Base-by-base conservation (phyloP, 2,797 vertebrate species). In the Enteromius argenteus region DNA sequence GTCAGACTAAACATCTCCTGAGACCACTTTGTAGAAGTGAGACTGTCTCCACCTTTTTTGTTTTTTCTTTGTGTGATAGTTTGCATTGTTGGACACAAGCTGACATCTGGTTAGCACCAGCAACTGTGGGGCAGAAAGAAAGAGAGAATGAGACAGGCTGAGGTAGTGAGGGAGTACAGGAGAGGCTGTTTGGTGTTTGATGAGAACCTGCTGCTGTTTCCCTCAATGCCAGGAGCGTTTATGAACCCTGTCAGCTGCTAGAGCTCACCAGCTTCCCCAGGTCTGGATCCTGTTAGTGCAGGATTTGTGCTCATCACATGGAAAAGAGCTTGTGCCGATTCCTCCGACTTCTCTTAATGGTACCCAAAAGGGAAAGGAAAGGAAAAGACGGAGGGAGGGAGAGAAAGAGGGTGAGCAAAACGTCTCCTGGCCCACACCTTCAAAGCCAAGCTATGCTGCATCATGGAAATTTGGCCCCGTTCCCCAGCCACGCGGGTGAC, bases 391-490 rank as follows among this genome's bases (percentile, higher is more conserved):
- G 68, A 83, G 74, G 75, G 69, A 82, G 74, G 67, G 75, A 84
- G 44, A 67, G 68, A 84, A 76, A 56, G 56, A 58, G 51, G 62
- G 72, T 78, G 82, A 87, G 84, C 32, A 35, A 73, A 87, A 84
- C 30, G 72, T 87, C 91, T 93, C 87, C 92, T 95, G 95, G 95
- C 94, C 51, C 19, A 90, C 91, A 89, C 92, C 92, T 95, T 96
- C 93, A 92, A 95, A 95, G 92, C 90, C 86, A 91, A 91, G 89
- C 89, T 73, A 93, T 89, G 93, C 93, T 94, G 93, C 96, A 97
- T 99, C 96, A 97, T 98, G 97, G 97, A 98, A 98, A 97, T 95
- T 96, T 97, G 97, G 96, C 95, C 86, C 75, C 60, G 66, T 86
- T 90, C 89, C 89, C 78, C 89, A 87, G 85, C 82, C 86, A 60